Conservation (phyloP, 2,113 vertebrate species). For the Corvus moneduloides region DNA sequence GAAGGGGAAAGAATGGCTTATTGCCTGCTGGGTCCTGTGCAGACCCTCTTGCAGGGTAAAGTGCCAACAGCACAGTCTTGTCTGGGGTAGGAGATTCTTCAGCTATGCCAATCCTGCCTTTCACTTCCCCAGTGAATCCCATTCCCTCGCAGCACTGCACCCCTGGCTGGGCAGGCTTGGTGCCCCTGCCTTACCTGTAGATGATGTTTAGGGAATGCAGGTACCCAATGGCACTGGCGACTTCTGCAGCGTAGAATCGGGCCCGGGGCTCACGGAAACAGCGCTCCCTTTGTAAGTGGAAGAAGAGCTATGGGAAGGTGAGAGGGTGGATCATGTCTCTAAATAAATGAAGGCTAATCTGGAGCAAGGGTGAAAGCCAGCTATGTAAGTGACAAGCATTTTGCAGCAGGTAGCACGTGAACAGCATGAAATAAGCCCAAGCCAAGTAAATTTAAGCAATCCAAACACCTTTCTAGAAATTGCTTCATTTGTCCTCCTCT, state of each 20-base stretch:
- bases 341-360: background rate
- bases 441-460: background rate
- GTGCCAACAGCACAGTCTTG: background rate
- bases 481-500: background rate
- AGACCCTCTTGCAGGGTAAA: background rate
- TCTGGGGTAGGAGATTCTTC: background rate
- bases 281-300: slow-evolving; percentile 92
- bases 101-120: background rate
- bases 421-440: background rate
- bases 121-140: background rate
- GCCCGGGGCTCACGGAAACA: slow-evolving; percentile 93
- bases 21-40: background rate
- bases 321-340: background rate
- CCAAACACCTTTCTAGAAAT: background rate
- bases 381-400: background rate
- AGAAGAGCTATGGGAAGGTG: slow-evolving; percentile 82
- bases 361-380: background rate
- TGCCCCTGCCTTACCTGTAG: slow-evolving; percentile 82
- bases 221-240: slow-evolving; percentile 94
- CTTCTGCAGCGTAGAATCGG: slow-evolving; percentile 90
- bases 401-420: background rate
- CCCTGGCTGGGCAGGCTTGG: background rate
- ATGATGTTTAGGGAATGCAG: slow-evolving; percentile 96
- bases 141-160: background rate
- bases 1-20: background rate